Percentiles rank a stretch among this genome's conserved stretches.
These are phyloP conservation scores for Papilio polyxenes DNA, from an alignment of 1,140 invertebrate species.

Conservation along the genomic window DNA sequence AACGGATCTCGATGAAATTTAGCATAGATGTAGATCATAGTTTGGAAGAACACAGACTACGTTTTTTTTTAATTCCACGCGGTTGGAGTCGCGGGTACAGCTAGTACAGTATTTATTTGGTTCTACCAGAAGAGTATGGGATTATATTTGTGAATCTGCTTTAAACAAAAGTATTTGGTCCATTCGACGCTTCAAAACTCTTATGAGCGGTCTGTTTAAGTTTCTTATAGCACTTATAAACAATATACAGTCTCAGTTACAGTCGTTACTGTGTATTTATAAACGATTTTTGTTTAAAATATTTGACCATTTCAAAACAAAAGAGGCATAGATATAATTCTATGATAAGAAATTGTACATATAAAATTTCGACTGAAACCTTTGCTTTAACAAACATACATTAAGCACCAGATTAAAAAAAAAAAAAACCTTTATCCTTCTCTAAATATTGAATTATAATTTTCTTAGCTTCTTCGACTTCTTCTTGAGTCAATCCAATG, in stretches of 20 bases:
- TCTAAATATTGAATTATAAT: slow-evolving; percentile 55
- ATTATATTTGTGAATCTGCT: not conserved
- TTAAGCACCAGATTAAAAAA: slow-evolving; percentile 13
- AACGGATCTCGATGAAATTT: too few relatives aligned
- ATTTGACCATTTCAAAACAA: not conserved
- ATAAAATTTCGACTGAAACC: too few relatives aligned
- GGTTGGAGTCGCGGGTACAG: too few relatives aligned
- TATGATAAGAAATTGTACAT: too few relatives aligned
- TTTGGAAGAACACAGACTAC: too few relatives aligned
- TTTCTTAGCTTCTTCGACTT: slow-evolving; percentile 44
- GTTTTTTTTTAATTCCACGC: too few relatives aligned
- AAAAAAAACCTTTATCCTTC: slow-evolving; percentile 46
- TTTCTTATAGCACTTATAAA: not conserved
- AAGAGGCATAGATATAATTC: not conserved
- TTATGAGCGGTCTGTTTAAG: not conserved
- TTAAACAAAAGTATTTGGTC: not conserved
- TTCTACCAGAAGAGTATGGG: too few relatives aligned
- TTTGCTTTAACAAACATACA: not conserved
- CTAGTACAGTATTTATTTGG: too few relatives aligned
- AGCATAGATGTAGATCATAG: too few relatives aligned
- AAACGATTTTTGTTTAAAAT: not conserved
- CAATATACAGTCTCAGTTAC: not conserved
- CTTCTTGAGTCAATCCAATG: slow-evolving; percentile 51
- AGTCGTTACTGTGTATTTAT: not conserved
- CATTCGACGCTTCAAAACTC: not conserved